Conservation (phyloP, 2,797 vertebrate species). For the Oryzias sinensis region DNA sequence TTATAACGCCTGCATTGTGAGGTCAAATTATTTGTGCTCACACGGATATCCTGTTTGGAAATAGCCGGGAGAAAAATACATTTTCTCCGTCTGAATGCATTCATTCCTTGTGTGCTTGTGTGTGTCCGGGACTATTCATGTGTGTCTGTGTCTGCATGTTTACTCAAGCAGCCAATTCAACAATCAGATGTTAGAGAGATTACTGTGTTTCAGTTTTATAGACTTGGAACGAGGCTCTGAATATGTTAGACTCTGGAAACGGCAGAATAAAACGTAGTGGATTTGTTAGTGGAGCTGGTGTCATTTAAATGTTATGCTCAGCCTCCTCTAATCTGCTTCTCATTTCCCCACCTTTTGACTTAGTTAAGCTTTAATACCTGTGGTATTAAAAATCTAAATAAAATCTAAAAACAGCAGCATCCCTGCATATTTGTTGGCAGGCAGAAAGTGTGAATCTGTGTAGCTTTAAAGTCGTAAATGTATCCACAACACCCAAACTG, state of each 20-base stretch:
- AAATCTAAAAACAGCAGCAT: constrained; percentile 23
- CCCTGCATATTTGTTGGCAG: constrained; percentile 15
- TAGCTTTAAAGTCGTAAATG: constrained; percentile 2
- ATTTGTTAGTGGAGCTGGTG: constrained; percentile 28
- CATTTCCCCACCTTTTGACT: constrained; percentile 32
- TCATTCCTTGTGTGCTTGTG: constrained; percentile 30
- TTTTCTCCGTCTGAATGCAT: constrained; percentile 58
- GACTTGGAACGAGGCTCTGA: constrained; percentile 41
- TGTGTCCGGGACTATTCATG: constrained; percentile 31
- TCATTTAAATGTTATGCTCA: constrained; percentile 53
- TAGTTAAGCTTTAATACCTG: constrained; percentile 28
- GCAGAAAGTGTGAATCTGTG: constrained; percentile 11
- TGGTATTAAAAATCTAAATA: no score
- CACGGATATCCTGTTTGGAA: constrained; percentile 58
- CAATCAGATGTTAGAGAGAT: constrained; percentile 52
- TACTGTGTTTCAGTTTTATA: constrained; percentile 52
- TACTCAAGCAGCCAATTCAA: constrained; percentile 54
- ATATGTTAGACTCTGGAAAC: constrained; percentile 45
- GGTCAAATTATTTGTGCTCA: constrained; percentile 51
- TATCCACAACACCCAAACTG: constrained; percentile 26
- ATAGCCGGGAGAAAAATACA: constrained; percentile 56
- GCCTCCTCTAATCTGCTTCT: constrained; percentile 47
- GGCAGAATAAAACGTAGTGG: constrained; percentile 33
- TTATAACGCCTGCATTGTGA: constrained; percentile 39
- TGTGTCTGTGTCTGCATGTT: constrained; percentile 52